Conservation (phyloP, 2,888 invertebrate species). For the Bellardia pandia region DNA sequence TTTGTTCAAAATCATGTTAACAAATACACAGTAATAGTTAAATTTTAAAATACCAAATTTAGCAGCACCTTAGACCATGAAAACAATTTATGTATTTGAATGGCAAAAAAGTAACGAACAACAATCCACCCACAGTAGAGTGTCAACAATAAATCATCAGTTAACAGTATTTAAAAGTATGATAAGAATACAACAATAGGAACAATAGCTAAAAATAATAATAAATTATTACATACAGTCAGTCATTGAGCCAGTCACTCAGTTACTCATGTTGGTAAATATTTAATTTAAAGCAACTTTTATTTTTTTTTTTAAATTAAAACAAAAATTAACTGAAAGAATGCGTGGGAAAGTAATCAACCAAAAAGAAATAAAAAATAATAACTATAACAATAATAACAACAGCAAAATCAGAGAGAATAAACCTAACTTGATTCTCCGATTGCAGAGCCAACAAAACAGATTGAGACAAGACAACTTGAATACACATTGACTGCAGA, state of each 20-base stretch:
- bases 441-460: constrained; percentile 19
- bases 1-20: background rate
- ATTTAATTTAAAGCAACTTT: constrained; percentile 60
- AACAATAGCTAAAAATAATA: constrained; percentile 6
- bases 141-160: constrained; percentile 56
- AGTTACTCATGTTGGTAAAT: constrained; percentile 59
- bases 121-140: constrained; percentile 56
- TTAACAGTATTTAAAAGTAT: constrained; percentile 36
- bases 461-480: constrained; percentile 15
- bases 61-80: background rate
- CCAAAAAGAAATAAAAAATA: constrained; percentile 30
- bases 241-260: constrained; percentile 1
- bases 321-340: constrained; percentile 30
- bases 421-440: constrained; percentile 34
- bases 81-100: background rate
- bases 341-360: constrained; percentile 69
- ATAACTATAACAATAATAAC: constrained; percentile 5
- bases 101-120: constrained; percentile 32
- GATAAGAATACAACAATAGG: constrained; percentile 54
- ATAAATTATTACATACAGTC: constrained; percentile 5
- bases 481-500: background rate
- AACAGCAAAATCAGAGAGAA: constrained; percentile 11
- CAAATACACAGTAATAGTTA: constrained; percentile 7
- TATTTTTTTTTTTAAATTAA: constrained; percentile 24
- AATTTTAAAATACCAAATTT: background rate